Evolutionary conservation across 1,140 invertebrate species (phyloP).

Genomic region (Campodea augens): DNA sequence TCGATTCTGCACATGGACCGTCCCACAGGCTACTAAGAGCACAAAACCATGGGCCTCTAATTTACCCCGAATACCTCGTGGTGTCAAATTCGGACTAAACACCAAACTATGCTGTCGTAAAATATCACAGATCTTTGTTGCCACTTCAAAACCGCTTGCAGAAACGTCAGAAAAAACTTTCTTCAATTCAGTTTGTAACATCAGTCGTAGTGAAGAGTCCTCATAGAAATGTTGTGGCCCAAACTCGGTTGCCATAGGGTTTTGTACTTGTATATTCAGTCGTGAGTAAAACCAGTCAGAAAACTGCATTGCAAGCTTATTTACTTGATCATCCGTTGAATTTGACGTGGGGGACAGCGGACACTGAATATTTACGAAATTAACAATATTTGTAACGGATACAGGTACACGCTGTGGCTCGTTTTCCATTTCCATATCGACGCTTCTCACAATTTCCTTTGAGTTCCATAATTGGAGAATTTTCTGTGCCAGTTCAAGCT

Average conservation of each 20-base stretch:
- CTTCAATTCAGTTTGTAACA: conserved; percentile 13
- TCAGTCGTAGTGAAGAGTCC: conserved; percentile 23
- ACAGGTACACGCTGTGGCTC: background rate
- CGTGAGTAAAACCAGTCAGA: conserved; percentile 36
- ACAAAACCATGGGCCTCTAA: conserved; percentile 38
- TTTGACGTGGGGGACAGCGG: background rate
- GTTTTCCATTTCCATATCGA: background rate
- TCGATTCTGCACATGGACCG: conserved; percentile 28
- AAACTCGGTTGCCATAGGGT: conserved; percentile 18
- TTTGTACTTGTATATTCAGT: conserved; percentile 25
- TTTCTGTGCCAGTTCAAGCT: background rate
- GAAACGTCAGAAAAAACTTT: conserved; percentile 14
- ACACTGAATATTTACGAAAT: background rate
- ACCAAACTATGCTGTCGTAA: conserved; percentile 26
- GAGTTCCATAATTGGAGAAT: background rate
- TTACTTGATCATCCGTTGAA: conserved; percentile 14
- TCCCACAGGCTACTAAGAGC: conserved; percentile 35
- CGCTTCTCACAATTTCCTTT: background rate
- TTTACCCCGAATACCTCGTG: conserved; percentile 30
- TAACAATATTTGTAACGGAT: background rate
- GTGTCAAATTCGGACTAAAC: conserved; percentile 36
- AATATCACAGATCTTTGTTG: conserved; percentile 21
- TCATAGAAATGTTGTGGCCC: conserved; percentile 33
- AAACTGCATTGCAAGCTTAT: conserved; percentile 31
- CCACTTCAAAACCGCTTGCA: conserved; percentile 18